Evolutionary conservation across 2,888 invertebrate species (phyloP).

Genomic region (Cephus pulcher): DNA sequence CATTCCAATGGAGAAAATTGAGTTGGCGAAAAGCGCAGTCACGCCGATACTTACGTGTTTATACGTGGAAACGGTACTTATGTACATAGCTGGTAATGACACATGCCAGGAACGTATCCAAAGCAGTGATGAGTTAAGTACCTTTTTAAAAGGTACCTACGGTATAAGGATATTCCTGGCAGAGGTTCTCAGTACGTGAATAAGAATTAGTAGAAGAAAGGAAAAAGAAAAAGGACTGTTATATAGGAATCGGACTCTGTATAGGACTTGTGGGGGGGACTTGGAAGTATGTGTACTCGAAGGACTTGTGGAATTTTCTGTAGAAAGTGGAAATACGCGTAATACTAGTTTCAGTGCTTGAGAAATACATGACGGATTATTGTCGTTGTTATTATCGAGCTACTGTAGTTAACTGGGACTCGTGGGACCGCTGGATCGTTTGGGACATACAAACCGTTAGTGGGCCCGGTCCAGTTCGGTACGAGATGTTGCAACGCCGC

Average conservation of each 20-base stretch:
- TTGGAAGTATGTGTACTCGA: not conserved
- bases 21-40: slow-evolving; percentile 13
- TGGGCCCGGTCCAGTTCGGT: not conserved
- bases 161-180: not conserved
- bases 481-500: not conserved
- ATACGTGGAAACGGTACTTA: slow-evolving; percentile 1
- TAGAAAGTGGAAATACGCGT: not conserved
- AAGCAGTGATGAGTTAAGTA: not conserved
- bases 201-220: not conserved
- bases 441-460: not conserved
- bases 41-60: not conserved
- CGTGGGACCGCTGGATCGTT: not conserved
- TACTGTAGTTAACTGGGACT: not conserved
- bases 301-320: not conserved
- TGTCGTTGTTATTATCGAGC: not conserved
- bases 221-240: not conserved
- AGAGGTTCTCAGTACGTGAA: not conserved
- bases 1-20: slow-evolving; percentile 5
- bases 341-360: not conserved
- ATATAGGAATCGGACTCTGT: not conserved
- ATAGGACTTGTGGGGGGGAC: not conserved
- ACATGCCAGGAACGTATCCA: not conserved
- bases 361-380: not conserved
- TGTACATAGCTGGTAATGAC: not conserved
- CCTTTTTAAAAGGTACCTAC: not conserved